These are phyloP conservation scores for Mormyrus lacerda DNA, from an alignment of 2,113 vertebrate genomes.

Conservation along the genomic window DNA sequence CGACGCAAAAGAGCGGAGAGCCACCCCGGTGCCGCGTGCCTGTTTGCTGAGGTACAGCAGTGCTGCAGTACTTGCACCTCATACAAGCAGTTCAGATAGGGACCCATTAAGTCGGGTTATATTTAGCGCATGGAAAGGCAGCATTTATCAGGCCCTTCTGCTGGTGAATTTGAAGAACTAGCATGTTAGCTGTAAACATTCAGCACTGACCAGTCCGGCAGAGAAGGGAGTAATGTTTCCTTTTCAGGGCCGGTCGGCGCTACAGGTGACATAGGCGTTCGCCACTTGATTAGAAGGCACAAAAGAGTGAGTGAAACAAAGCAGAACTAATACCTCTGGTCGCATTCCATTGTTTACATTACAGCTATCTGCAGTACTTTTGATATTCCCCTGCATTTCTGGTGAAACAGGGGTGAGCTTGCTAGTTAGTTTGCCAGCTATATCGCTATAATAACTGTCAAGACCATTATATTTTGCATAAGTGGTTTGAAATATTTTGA, in stretches of 20 bases:
- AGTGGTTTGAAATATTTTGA: background rate
- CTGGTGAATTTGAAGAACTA: too few relatives aligned
- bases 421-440: background rate
- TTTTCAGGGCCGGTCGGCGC: background rate
- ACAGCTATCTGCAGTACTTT: background rate
- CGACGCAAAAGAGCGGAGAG: background rate
- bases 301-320: background rate
- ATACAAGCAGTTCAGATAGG: background rate
- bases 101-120: background rate
- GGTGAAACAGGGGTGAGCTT: background rate
- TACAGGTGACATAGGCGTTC: background rate
- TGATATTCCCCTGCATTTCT: background rate
- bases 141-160: background rate
- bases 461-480: background rate
- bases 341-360: background rate
- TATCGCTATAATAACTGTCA: background rate
- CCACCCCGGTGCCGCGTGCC: background rate
- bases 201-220: background rate
- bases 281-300: background rate
- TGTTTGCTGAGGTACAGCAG: background rate
- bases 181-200: background rate
- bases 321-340: background rate
- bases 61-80: background rate
- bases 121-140: background rate
- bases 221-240: background rate